Percentiles rank a stretch among this genome's conserved stretches.
These are phyloP conservation scores for Carpatolechia fugitivella DNA, from an alignment of 2,888 invertebrate genomes.

Conservation along the genomic window DNA sequence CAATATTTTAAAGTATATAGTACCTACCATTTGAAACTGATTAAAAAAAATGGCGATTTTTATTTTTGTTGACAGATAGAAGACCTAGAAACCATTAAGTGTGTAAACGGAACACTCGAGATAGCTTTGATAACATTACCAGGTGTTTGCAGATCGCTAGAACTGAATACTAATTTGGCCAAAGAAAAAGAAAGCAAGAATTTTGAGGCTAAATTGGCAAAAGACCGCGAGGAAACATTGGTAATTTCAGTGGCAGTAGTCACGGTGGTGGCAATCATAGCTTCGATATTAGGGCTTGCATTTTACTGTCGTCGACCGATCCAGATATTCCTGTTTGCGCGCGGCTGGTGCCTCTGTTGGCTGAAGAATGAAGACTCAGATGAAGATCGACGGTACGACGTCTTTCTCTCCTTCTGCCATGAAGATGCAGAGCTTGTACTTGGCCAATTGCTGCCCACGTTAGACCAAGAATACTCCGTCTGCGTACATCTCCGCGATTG, in stretches of 20 bases:
- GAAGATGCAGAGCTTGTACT: conserved; percentile 85
- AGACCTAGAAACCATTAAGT: too few relatives aligned
- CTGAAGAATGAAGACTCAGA: not conserved
- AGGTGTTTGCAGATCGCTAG: too few relatives aligned
- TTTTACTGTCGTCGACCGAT: not conserved
- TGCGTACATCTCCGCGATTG: conserved; percentile 88
- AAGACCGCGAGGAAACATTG: too few relatives aligned
- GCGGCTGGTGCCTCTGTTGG: not conserved
- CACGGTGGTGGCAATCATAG: not conserved
- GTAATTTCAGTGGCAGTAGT: not conserved
- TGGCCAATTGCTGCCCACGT: conserved; percentile 81
- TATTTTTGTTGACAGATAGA: too few relatives aligned
- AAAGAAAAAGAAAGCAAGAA: too few relatives aligned
- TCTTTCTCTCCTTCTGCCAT: conserved; percentile 89
- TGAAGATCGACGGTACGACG: conserved; percentile 77
- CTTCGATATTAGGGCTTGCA: not conserved
- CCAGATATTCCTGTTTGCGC: not conserved
- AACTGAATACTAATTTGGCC: too few relatives aligned
- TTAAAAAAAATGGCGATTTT: too few relatives aligned
- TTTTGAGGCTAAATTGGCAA: too few relatives aligned
- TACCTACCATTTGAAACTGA: too few relatives aligned
- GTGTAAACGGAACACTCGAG: too few relatives aligned
- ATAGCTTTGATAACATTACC: too few relatives aligned
- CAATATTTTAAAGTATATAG: too few relatives aligned
- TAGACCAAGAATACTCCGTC: conserved; percentile 72